phyloP scores from a whole-genome alignment of 1,140 invertebrate genomes.

The Coboldia fuscipes region DNA sequence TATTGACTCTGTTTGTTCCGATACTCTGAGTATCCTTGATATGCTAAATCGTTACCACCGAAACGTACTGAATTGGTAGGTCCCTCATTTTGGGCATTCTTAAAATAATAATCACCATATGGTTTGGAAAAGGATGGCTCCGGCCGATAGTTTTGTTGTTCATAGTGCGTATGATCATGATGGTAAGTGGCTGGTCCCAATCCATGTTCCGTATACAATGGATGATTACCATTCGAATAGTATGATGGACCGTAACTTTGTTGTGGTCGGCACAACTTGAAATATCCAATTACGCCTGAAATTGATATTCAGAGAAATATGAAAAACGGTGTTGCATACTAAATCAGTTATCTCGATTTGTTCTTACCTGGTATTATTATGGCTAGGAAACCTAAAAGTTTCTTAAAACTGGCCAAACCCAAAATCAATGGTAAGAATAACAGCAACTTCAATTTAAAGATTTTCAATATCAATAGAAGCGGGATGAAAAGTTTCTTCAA shows the following conservation, averaged over 20 bases:
- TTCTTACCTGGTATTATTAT: constrained; percentile 40
- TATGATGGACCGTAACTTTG: constrained; percentile 12
- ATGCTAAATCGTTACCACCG: constrained; percentile 42
- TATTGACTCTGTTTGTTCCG: constrained; percentile 12
- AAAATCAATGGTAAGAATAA: constrained; percentile 60
- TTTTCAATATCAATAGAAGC: constrained; percentile 52
- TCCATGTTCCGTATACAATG: constrained; percentile 37
- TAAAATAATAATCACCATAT: constrained; percentile 23
- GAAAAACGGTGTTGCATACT: not conserved
- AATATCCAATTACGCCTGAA: constrained; percentile 49
- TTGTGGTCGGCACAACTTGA: constrained; percentile 45
- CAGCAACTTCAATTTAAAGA: constrained; percentile 63
- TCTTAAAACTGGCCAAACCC: constrained; percentile 62
- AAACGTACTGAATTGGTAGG: constrained; percentile 36
- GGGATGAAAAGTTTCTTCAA: constrained; percentile 64
- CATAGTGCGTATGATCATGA: constrained; percentile 23
- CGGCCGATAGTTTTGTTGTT: constrained; percentile 12
- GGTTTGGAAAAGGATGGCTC: constrained; percentile 20
- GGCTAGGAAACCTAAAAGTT: constrained; percentile 53
- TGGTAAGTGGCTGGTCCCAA: constrained; percentile 31
- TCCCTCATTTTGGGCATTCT: constrained; percentile 14
- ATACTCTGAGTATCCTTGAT: constrained; percentile 39
- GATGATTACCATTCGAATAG: constrained; percentile 23
- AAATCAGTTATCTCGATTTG: not conserved
- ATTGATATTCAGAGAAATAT: constrained; percentile 2